Evolutionary conservation across 1,140 invertebrate genomes (phyloP), one percentile per base, ranked within the genome.

Genomic region (Drosophila erecta): DNA sequence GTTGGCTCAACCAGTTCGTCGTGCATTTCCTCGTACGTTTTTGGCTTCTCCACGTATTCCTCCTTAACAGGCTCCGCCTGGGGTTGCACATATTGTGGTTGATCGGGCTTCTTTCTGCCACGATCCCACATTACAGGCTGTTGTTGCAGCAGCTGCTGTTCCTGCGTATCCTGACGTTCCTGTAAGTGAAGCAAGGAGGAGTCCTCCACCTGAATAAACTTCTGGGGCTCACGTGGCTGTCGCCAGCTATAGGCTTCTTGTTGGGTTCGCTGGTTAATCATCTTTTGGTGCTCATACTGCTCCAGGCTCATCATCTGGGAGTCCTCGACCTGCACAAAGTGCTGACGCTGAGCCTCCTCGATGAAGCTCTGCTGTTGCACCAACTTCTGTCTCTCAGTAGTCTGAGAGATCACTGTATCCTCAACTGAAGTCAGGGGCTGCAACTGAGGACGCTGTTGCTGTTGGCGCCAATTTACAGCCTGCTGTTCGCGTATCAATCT

Each of bases 1-100:
- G 91, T 47, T 20, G 93, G 89, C 71, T 93, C 83, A 46, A 94
- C 79, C n/a, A 92, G 80, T 64, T 94, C 93, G 30, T 93, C 90
- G 24, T 90, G 83, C 79, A 89, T 76, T 80, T 92, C 91, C 57
- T 87, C 81, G n/a, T 78, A 81, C 12, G 90, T 75, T 55, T 62
- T 84, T 7, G 75, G 81, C 35, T 75, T 74, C 41, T 81, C 86
- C 50, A 74, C 66, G 40, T 53, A 70, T 22, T 76, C 47, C 14
- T 76, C 49, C 22, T 84, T 64, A 37, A 53, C 4, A 3, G 50
- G 15, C 38, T 40, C 44, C 11, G 47, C 33, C 10, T 60, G 67
- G 2, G 74, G 51, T 20, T 72, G 50, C 11, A 47, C 46, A 7
- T 35, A 15, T 27, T 89, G 54, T 3, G 65, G 62, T 11, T 79